A percentile compares a stretch with the other conserved stretches of the same genome.
Evolutionary conservation across 2,113 vertebrate genomes (phyloP).

Genomic region (Artemisiospiza belli): DNA sequence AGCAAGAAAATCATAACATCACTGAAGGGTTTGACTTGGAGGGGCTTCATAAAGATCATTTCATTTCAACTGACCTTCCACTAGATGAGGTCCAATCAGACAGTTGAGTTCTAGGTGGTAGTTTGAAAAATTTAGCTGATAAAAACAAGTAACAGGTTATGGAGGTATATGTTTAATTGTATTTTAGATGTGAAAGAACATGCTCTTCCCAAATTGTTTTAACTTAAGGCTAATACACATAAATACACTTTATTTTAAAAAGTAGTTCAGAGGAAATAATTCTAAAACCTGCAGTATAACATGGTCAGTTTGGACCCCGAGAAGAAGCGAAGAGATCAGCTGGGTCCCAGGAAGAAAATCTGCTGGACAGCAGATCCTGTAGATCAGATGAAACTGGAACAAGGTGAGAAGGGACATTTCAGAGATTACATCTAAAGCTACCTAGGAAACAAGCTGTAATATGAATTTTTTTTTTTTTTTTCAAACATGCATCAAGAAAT

Average conservation of each 20-base stretch:
- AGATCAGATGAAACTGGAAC: not conserved
- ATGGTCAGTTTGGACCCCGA: not conserved
- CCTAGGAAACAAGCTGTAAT: not conserved
- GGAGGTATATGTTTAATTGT: not conserved
- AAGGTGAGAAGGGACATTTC: not conserved
- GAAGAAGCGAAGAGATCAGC: not conserved
- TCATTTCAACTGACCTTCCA: fast-evolving
- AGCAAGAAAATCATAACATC: not conserved
- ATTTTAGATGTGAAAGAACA: not conserved
- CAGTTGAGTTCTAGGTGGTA: not conserved
- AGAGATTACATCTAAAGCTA: not conserved
- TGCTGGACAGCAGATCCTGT: not conserved
- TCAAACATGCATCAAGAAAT: not conserved
- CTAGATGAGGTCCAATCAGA: not conserved
- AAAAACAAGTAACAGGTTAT: not conserved
- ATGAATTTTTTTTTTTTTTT: not conserved
- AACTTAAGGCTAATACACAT: not conserved
- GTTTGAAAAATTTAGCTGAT: not conserved
- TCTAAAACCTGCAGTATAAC: not conserved
- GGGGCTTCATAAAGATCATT: not conserved
- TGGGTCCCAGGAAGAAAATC: not conserved
- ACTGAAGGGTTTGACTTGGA: not conserved
- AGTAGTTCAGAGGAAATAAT: not conserved
- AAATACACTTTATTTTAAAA: not conserved
- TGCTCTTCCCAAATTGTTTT: not conserved